Percentiles rank a stretch among this genome's conserved stretches.
These are phyloP conservation scores for Holocentrus rufus DNA, from an alignment of 2,797 vertebrate genomes.

Conservation along the genomic window DNA sequence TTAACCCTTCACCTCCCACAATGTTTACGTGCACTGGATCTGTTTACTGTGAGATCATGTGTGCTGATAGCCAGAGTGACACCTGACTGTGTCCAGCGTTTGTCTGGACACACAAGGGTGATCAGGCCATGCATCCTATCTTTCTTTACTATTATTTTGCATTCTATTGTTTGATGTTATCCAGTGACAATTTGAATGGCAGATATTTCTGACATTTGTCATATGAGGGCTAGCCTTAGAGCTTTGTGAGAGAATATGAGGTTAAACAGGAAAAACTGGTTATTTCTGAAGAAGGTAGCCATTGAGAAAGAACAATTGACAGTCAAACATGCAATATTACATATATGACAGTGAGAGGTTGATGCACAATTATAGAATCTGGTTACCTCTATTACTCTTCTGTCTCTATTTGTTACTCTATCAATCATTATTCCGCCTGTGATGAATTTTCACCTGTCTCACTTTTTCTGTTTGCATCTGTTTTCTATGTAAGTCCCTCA, in stretches of 20 bases:
- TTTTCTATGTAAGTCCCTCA: background rate
- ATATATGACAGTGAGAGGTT: background rate
- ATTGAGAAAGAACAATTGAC: constrained; percentile 6
- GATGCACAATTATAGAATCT: background rate
- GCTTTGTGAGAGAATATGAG: constrained; percentile 38
- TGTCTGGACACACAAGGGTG: background rate
- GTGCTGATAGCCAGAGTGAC: background rate
- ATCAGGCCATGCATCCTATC: background rate
- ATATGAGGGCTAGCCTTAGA: constrained; percentile 12
- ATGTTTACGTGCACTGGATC: background rate
- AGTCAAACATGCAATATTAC: background rate
- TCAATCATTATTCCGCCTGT: too few relatives aligned
- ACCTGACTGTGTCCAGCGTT: constrained; percentile 28
- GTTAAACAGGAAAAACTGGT: constrained; percentile 65
- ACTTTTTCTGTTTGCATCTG: too few relatives aligned
- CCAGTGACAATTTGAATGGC: background rate
- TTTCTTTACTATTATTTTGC: constrained; percentile 11
- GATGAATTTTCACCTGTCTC: background rate
- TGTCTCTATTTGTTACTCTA: too few relatives aligned
- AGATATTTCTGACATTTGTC: constrained; percentile 56
- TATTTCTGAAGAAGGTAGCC: constrained; percentile 18
- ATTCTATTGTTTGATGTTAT: background rate
- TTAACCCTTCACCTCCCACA: background rate
- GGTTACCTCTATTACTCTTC: too few relatives aligned
- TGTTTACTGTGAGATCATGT: constrained; percentile 16